Base-by-base conservation (phyloP, 2,888 invertebrate species). In the Eugnorisma glareosa region DNA sequence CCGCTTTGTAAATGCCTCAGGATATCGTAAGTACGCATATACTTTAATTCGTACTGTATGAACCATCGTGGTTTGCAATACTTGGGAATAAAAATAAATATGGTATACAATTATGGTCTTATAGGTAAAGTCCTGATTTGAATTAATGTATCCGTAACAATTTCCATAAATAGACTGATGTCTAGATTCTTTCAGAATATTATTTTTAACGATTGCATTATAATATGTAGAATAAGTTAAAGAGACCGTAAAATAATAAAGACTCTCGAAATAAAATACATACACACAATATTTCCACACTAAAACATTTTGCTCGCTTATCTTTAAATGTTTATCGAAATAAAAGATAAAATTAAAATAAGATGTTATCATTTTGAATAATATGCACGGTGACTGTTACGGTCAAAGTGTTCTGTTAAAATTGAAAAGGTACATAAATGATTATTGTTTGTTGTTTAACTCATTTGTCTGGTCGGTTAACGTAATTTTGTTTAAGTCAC, bases 381-480 rank as follows among this genome's bases (percentile, higher is more conserved):
- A 86, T 67, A 82, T 35, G 40, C 69, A 63, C 31, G 18, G 24
- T 28, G 37, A 63, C 54, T 66, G 66, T 69, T 48, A 31, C 48
- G 43, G 21, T 77, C 21, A 59, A 59, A 72, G 37, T 43, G 21
- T 67, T 63, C 11, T 8, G 28, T 48, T 54, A 69, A 84, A 72
- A 72, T 31, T 80, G 45, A 70, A 67, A 71, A 75, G 45, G 15
- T 40, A 73, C 69, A 66, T n/a, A 13, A 3, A 24, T 67, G n/a
- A 59, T 67, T 75, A 48, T 75, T 83, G 66, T 86, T 86, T 67
- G 67, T 73, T 73, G 83, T 79, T 75, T 83, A 51, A 67, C 75
- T 64, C 67, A 75, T 83, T 83, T 75, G 37, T 75, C 18, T 35
- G 86, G 68, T 28, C 57, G 75, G 70, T 86, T 75, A 75, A 71